A percentile compares a stretch with the other conserved stretches of the same genome.
Conservation (phyloP, 2,888 invertebrate genomes). For the Agrotis puta region DNA sequence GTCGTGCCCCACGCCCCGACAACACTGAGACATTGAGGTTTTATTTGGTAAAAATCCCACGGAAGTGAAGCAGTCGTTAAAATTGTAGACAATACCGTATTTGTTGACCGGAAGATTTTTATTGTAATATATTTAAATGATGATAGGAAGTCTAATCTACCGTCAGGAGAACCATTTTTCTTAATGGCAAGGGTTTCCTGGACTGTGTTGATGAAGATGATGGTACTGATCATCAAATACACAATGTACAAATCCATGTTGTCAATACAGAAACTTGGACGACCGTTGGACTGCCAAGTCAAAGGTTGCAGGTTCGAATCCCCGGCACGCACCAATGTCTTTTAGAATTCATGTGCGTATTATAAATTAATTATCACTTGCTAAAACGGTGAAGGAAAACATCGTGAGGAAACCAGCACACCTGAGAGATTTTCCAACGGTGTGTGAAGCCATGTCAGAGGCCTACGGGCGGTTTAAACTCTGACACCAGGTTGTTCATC, state of each 20-base stretch:
- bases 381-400: no score
- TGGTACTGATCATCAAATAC: not conserved
- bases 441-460: no score
- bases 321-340: no score
- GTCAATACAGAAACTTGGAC: not conserved
- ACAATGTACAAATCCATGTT: not conserved
- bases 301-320: no score
- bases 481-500: no score
- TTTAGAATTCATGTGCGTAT: no score
- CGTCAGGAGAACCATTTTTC: not conserved
- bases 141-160: slow-evolving; percentile 28
- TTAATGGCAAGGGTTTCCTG: slow-evolving; percentile 1
- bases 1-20: slow-evolving; percentile 82
- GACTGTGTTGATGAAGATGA: not conserved
- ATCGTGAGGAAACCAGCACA: no score
- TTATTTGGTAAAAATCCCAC: slow-evolving; percentile 79
- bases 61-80: slow-evolving; percentile 72
- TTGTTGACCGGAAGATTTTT: slow-evolving; percentile 61
- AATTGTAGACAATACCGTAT: slow-evolving; percentile 62
- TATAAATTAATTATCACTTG: no score
- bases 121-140: slow-evolving; percentile 51
- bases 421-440: no score
- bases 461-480: no score
- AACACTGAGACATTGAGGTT: slow-evolving; percentile 72
- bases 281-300: no score